These are phyloP conservation scores for Geotria australis DNA, from an alignment of 2,797 vertebrate genomes.

Conservation along the genomic window DNA sequence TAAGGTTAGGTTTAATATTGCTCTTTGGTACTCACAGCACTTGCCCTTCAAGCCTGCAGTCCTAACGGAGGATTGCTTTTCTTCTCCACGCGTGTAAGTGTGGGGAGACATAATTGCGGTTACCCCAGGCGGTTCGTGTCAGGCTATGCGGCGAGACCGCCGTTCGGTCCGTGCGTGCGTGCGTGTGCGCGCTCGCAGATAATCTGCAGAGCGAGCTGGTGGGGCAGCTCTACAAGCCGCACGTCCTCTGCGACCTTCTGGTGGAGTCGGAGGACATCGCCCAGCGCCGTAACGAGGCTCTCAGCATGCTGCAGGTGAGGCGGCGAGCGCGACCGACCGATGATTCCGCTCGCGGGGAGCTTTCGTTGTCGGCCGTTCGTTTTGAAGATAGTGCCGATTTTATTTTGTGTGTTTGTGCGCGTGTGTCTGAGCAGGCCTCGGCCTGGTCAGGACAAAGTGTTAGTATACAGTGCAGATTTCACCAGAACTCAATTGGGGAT, in stretches of 20 bases:
- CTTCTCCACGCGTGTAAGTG: too few species aligned
- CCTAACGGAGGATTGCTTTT: too few species aligned
- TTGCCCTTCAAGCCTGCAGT: too few species aligned
- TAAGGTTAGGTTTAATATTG: too few species aligned
- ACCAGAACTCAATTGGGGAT: too few species aligned
- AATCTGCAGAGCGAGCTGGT: constrained; percentile 44
- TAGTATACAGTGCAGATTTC: too few species aligned
- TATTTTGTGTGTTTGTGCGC: constrained; percentile 1
- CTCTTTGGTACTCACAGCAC: too few species aligned
- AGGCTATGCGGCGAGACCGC: too few species aligned
- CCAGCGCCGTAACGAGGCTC: constrained; percentile 26
- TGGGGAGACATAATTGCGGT: too few species aligned
- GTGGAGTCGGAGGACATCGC: constrained; percentile 39
- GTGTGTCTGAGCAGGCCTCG: neutral
- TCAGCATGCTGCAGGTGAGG: constrained; percentile 28
- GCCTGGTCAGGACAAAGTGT: neutral
- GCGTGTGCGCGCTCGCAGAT: constrained; percentile 5
- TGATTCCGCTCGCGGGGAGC: neutral
- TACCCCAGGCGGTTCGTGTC: too few species aligned
- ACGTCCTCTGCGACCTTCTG: constrained; percentile 24
- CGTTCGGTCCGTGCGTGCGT: too few species aligned
- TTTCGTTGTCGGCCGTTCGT: neutral
- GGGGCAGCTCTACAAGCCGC: constrained; percentile 31
- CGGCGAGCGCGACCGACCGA: too few species aligned
- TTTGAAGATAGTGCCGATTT: constrained; percentile 1